These are phyloP conservation scores for Syritta pipiens DNA, from an alignment of 2,888 invertebrate species.

Conservation along the genomic window DNA sequence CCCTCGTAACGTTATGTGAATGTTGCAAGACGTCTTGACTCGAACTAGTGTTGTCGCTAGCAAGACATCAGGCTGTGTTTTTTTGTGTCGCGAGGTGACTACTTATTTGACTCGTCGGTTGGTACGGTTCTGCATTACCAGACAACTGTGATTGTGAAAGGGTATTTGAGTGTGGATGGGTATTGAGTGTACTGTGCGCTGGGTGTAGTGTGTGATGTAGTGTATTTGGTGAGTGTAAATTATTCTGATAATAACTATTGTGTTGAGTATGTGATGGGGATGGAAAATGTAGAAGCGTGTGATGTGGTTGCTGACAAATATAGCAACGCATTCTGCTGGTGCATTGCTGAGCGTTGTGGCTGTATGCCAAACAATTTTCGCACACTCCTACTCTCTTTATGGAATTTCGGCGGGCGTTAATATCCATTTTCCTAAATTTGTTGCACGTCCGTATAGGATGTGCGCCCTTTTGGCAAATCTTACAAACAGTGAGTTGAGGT, in stretches of 20 bases:
- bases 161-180: too few relatives aligned
- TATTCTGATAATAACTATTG: not conserved
- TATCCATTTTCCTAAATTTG: conserved; percentile 11
- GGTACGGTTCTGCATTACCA: not conserved
- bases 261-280: not conserved
- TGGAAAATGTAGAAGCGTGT: conserved; percentile 10
- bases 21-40: not conserved
- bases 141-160: not conserved
- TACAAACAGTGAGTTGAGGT: conserved; percentile 1
- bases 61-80: conserved; percentile 4
- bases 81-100: not conserved
- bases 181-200: not conserved
- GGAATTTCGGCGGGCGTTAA: not conserved
- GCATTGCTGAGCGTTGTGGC: conserved; percentile 12
- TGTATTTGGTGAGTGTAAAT: not conserved
- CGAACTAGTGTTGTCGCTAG: conserved; percentile 8
- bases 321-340: conserved; percentile 3
- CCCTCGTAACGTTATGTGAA: not conserved
- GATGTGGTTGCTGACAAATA: conserved; percentile 3
- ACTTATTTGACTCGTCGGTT: not conserved
- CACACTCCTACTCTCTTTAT: not conserved
- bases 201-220: not conserved
- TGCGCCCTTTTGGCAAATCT: conserved; percentile 1
- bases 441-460: conserved; percentile 11
- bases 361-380: too few relatives aligned